Evolutionary conservation across 2,113 vertebrate genomes (phyloP), one percentile per base, ranked within the genome.

Genomic region (Cettia cetti): DNA sequence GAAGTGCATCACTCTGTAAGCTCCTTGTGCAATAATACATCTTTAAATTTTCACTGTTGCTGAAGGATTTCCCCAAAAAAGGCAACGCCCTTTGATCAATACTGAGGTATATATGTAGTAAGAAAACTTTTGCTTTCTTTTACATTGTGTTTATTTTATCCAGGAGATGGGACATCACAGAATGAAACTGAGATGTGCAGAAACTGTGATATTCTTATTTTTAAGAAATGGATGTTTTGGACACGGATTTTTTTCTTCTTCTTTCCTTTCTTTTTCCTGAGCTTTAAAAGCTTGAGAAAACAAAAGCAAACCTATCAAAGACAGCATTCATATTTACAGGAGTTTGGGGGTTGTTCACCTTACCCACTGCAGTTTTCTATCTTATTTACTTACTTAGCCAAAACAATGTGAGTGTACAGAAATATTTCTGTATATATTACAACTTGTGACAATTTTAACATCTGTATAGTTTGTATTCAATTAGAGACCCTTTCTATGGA

Each of bases 401-500:
- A 97, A 97, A 98, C 92, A 97, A 97, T 97, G 96, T 97, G 97
- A 97, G 95, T 97, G 94, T 98, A 97, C 98, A 98, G 97, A 97
- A 97, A 79, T 96, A 84, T 89, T 97, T 98, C 97, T 98, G 97
- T 97, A 96, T 97, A 84, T 97, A 91, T 97, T 97, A 97, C 96
- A 96, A 71, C 92, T 82, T 94, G 86, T 71, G 91, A 96, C 96
- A 83, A 87, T 97, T 98, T 97, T 96, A 97, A 94, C 97, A 97
- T 97, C 97, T 97, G 94, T 98, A 98, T 97, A 97, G 97, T 97
- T 98, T 97, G 90, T 98, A 97, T 96, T 97, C 96, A 97, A 82
- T 96, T 97, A 96, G 97, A 98, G 94, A 96, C 96, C 97, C 97
- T 98, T 98, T 98, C 98, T 98, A 95, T 98, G 98, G 98, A 98